phyloP scores from a whole-genome alignment of 1,140 invertebrate species.

The Neodiprion virginianus region DNA sequence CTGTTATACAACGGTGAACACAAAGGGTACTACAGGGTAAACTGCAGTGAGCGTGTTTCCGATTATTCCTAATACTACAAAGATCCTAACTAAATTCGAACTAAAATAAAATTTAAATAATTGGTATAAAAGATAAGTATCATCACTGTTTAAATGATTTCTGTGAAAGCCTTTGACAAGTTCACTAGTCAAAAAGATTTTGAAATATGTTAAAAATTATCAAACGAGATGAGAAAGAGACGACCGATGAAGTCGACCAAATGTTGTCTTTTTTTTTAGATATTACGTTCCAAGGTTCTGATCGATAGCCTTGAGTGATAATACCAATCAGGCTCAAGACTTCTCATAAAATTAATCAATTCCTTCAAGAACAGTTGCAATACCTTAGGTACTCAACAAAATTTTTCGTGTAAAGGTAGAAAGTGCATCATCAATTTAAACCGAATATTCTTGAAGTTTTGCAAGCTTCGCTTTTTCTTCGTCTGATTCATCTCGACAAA shows the following conservation, averaged over 20 bases:
- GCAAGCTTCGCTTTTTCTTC: constrained; percentile 71
- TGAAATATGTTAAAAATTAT: neutral
- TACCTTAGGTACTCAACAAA: constrained; percentile 4
- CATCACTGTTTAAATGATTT: no score
- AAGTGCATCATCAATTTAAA: constrained; percentile 42
- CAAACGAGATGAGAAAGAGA: neutral
- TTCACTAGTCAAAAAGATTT: neutral
- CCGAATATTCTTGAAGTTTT: constrained; percentile 67
- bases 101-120: neutral
- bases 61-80: neutral
- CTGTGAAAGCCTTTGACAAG: neutral
- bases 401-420: constrained; percentile 13
- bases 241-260: neutral
- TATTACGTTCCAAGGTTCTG: constrained; percentile 9
- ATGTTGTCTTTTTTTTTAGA: constrained; percentile 16
- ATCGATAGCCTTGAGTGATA: neutral
- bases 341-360: constrained; percentile 11
- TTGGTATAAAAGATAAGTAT: neutral
- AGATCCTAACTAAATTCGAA: neutral
- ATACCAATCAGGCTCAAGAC: neutral
- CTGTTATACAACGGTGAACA: neutral
- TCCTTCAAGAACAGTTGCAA: constrained; percentile 13
- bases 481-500: constrained; percentile 71
- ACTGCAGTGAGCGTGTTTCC: neutral
- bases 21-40: neutral